These are phyloP conservation scores for Zaprionus capensis DNA, from an alignment of 1,140 invertebrate genomes.

Conservation along the genomic window DNA sequence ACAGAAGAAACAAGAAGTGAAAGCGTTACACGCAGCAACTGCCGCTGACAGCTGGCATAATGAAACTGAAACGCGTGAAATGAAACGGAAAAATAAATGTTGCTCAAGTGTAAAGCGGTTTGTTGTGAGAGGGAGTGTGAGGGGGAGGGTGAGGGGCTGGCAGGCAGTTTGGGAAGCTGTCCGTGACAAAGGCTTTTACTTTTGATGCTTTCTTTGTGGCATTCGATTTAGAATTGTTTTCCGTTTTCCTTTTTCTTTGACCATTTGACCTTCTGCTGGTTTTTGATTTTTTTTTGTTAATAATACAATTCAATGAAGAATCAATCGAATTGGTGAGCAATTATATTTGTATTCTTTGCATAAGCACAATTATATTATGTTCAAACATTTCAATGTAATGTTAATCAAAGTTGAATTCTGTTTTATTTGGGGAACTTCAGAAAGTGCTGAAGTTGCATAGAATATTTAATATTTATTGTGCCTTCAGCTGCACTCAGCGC, in stretches of 20 bases:
- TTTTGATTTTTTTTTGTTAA: slow-evolving; percentile 23
- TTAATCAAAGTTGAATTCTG: background rate
- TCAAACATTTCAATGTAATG: background rate
- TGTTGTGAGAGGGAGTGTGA: background rate
- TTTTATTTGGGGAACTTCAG: background rate
- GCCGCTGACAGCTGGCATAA: slow-evolving; percentile 67
- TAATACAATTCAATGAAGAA: slow-evolving; percentile 31
- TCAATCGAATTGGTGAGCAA: slow-evolving; percentile 4
- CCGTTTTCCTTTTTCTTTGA: slow-evolving; percentile 14
- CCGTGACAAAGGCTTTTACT: slow-evolving; percentile 47
- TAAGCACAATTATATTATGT: background rate
- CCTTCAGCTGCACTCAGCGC: slow-evolving; percentile 11
- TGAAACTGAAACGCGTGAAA: slow-evolving; percentile 64
- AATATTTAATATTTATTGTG: slow-evolving; percentile 8
- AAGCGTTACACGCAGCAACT: slow-evolving; percentile 43
- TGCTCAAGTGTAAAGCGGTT: slow-evolving; percentile 64
- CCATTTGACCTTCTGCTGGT: slow-evolving; percentile 42
- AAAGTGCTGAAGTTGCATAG: background rate
- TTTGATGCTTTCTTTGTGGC: slow-evolving; percentile 34
- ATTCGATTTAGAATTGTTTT: slow-evolving; percentile 14
- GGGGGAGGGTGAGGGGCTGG: background rate
- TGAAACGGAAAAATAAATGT: slow-evolving; percentile 69
- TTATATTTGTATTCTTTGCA: background rate
- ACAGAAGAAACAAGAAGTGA: slow-evolving; percentile 28
- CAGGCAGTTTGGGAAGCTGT: slow-evolving; percentile 26